phyloP scores from a whole-genome alignment of 2,113 vertebrate genomes.

The Callocephalon fimbriatum region DNA sequence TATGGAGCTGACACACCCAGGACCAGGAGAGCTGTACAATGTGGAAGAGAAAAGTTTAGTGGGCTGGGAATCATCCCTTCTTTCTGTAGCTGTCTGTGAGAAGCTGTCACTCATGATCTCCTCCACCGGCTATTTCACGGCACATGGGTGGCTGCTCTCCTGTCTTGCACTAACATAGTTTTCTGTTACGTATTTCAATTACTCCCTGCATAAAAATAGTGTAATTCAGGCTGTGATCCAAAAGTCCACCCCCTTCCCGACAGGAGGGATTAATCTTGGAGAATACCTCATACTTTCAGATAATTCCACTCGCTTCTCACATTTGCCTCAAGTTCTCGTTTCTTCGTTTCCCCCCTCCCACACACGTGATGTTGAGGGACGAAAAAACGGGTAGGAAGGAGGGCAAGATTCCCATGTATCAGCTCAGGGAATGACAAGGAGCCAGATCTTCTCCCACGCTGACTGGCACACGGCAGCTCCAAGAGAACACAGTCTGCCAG shows the following conservation, averaged over 20 bases:
- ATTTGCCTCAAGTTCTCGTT: neutral
- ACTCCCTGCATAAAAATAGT: slow-evolving; percentile 40
- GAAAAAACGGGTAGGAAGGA: slow-evolving; percentile 7
- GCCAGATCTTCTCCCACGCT: slow-evolving; percentile 64
- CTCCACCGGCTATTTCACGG: neutral
- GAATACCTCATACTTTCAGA: slow-evolving; percentile 52
- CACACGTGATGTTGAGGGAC: slow-evolving; percentile 8
- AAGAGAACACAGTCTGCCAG: slow-evolving; percentile 58
- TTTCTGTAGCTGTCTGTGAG: neutral
- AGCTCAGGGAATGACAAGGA: slow-evolving; percentile 34
- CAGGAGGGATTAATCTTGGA: slow-evolving; percentile 32
- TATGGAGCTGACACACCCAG: neutral
- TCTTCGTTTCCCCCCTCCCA: slow-evolving; percentile 17
- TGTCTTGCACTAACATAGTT: neutral
- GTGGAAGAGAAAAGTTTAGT: neutral
- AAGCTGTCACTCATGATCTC: neutral
- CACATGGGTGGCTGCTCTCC: neutral
- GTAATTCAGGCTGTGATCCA: slow-evolving; percentile 12
- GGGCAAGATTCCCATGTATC: slow-evolving; percentile 44
- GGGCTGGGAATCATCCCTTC: neutral
- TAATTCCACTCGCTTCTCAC: slow-evolving; percentile 42
- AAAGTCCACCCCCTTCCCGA: slow-evolving; percentile 28
- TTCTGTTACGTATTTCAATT: neutral
- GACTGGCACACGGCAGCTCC: slow-evolving; percentile 54
- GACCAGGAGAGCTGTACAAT: neutral